Evolutionary conservation across 2,113 vertebrate genomes (phyloP), one percentile per base, ranked within the genome.

Genomic region (Sylvietta virens): DNA sequence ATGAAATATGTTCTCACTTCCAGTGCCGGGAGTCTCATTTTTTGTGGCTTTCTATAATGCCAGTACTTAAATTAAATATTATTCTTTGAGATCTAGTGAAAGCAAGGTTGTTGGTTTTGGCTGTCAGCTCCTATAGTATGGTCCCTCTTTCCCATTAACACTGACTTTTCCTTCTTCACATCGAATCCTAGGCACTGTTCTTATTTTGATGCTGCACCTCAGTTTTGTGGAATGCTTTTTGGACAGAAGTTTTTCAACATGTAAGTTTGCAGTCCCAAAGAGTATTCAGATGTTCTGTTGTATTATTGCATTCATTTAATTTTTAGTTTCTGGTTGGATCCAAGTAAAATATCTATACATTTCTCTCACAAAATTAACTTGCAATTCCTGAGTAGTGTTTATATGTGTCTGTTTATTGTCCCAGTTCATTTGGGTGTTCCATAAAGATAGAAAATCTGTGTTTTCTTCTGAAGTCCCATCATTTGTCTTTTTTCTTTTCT

Each of bases 41-140:
- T 94, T 84, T 58, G 57, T 82, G 91, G 62, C 51, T 92, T 95
- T 96, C 51, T 90, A 24, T 60, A 88, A 93, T 70, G 39, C 35
- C 62, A 71, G 40, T 60, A 82, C 60, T 80, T 94, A 83, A 88
- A 86, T 86, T 81, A 71, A 91, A 94, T 92, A 89, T 89, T 88
- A 90, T 69, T 87, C 50, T 89, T 90, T 92, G 87, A 86, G 90
- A 90, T 66, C 60, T 83, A 88, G 47, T 95, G 92, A 93, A 95
- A 96, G 81, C 22, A 83, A 86, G 44, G 48, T 64, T 96, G 79
- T 92, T 95, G 58, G 24, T 92, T 91, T 96, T 96, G 92, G 81
- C 90, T 88, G 42, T 40, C 14, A 64, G 31, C 19, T 78, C 51
- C 64, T 53, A 20, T 40, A 71, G 44, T 37, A 58, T 1, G 3